phyloP scores from a whole-genome alignment of 2,797 vertebrate genomes.

The Spondyliosoma cantharus region DNA sequence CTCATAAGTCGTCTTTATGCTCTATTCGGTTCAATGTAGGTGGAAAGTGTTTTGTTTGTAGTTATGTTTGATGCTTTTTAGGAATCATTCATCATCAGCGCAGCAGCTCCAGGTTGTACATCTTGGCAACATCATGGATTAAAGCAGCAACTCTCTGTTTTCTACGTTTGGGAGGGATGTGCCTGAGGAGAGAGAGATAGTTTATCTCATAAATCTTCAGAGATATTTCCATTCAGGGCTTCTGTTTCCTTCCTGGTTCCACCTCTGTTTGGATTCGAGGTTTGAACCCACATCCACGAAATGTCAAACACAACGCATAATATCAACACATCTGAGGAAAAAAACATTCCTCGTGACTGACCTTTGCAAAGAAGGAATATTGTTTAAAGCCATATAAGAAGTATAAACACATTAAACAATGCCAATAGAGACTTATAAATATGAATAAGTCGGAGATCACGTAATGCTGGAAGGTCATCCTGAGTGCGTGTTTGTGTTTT shows the following conservation, averaged over 20 bases:
- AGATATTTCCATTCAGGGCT: constrained; percentile 11
- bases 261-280: constrained; percentile 6
- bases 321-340: constrained; percentile 2
- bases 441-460: neutral
- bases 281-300: constrained; percentile 8
- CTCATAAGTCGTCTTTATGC: too few relatives aligned
- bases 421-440: constrained; percentile 9
- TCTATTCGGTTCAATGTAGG: too few relatives aligned
- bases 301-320: constrained; percentile 34
- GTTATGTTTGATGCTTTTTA: too few relatives aligned
- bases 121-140: constrained; percentile 38
- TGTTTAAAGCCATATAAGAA: constrained; percentile 21
- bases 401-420: neutral
- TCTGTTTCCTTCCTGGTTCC: neutral
- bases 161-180: constrained; percentile 11
- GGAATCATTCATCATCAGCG: constrained; percentile 32
- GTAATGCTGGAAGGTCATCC: constrained; percentile 34
- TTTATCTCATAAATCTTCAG: constrained; percentile 20
- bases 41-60: too few relatives aligned
- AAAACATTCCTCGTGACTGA: constrained; percentile 4
- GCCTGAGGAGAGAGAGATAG: neutral
- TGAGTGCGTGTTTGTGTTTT: neutral
- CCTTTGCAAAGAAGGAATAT: constrained; percentile 29
- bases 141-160: constrained; percentile 3
- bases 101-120: constrained; percentile 47